phyloP scores from a whole-genome alignment of 2,113 vertebrate species.

The Eretmochelys imbricata region DNA sequence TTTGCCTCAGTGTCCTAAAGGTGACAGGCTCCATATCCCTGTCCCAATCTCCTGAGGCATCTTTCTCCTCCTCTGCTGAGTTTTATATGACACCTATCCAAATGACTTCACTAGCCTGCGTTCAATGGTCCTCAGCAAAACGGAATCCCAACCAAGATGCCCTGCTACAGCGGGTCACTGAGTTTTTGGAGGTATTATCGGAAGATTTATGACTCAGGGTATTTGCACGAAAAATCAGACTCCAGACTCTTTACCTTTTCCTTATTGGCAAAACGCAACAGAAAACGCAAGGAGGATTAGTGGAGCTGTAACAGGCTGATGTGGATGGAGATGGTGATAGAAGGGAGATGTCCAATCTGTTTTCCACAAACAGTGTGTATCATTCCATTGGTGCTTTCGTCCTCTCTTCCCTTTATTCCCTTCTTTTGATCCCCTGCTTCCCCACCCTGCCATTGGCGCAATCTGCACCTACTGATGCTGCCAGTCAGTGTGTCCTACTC shows the following conservation, averaged over 20 bases:
- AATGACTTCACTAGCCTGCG: background rate
- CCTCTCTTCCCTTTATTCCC: background rate
- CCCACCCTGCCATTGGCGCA: background rate
- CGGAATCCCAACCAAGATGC: rapidly evolving
- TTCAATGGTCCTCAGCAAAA: background rate
- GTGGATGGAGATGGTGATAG: background rate
- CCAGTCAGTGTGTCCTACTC: background rate
- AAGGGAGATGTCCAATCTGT: background rate
- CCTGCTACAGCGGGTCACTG: rapidly evolving
- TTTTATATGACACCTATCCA: background rate
- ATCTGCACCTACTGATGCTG: background rate
- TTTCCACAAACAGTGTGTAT: background rate
- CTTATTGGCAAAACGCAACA: background rate
- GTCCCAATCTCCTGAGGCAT: background rate
- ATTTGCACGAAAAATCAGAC: conserved; percentile 28
- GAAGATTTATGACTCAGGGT: conserved; percentile 12
- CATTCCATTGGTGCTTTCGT: background rate
- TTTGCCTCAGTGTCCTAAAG: background rate
- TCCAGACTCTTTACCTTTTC: background rate
- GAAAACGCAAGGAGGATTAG: background rate
- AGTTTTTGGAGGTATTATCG: background rate
- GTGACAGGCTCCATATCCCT: background rate
- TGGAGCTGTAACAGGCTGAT: background rate
- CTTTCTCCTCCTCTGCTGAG: background rate
- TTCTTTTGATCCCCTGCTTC: background rate